Conservation (phyloP, 2,888 invertebrate species). For the Cheilosia grossa region DNA sequence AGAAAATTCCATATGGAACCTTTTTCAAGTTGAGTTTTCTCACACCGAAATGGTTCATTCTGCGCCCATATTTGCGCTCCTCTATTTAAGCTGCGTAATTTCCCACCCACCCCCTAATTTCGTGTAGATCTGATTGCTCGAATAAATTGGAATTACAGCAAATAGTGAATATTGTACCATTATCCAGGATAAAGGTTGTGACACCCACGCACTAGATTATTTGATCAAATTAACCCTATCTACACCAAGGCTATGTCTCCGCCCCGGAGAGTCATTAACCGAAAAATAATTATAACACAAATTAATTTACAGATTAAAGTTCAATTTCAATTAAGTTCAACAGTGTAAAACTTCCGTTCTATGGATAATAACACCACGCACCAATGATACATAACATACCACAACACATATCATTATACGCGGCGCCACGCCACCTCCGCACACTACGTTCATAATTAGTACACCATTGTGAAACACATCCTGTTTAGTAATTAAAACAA, state of each 20-base stretch:
- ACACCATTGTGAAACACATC: conserved; percentile 59
- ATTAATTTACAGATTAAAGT: conserved; percentile 67
- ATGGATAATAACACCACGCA: conserved; percentile 5
- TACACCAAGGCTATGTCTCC: not conserved
- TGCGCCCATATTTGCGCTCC: no score
- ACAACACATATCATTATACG: conserved; percentile 9
- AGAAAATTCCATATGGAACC: no score
- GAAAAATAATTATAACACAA: conserved; percentile 47
- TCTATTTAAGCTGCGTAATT: no score
- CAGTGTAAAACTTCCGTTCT: conserved; percentile 20
- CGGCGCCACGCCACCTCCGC: not conserved
- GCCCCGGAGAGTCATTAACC: conserved; percentile 16
- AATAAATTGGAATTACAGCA: no score
- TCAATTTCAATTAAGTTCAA: conserved; percentile 52
- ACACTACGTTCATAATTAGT: conserved; percentile 54
- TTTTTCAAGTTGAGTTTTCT: no score
- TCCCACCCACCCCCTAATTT: no score
- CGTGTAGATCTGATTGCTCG: no score
- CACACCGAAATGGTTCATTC: no score
- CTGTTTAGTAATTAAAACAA: conserved; percentile 72
- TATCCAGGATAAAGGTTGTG: no score
- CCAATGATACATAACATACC: conserved; percentile 33
- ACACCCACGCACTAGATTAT: not conserved
- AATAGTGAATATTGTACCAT: no score
- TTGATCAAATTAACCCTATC: not conserved